Evolutionary conservation across 2,888 invertebrate species (phyloP).

Genomic region (Nephrotoma appendiculata): DNA sequence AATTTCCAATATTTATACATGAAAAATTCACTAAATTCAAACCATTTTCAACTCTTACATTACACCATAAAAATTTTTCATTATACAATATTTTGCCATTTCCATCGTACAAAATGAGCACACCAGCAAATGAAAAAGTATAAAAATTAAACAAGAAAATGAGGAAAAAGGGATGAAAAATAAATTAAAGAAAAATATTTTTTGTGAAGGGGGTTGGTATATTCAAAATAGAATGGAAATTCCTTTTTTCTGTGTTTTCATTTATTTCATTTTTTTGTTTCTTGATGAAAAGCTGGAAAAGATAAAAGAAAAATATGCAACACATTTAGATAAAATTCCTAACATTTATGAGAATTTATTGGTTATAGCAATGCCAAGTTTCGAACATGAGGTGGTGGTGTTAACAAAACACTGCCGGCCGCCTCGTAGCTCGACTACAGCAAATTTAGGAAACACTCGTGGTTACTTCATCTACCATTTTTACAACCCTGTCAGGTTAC

Average conservation of each 20-base stretch:
- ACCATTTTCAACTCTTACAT: neutral
- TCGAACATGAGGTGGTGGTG: neutral
- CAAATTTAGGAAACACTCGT: no score
- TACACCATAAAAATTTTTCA: neutral
- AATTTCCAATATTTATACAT: neutral
- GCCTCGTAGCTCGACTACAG: no score
- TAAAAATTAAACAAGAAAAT: neutral
- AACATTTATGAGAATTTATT: neutral
- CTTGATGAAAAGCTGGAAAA: neutral
- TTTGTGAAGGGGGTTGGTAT: neutral
- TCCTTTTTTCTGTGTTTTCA: neutral
- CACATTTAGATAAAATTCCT: neutral
- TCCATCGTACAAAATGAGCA: constrained; percentile 13
- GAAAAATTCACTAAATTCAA: neutral
- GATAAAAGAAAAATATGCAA: neutral
- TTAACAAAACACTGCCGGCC: neutral
- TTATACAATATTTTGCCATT: constrained; percentile 10
- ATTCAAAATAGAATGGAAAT: neutral
- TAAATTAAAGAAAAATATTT: neutral
- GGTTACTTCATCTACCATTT: no score
- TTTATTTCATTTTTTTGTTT: neutral
- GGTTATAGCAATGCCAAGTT: neutral
- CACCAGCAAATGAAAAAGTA: constrained; percentile 15
- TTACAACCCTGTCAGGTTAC: no score
- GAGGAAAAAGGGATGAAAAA: neutral